A percentile compares a stretch with the other conserved stretches of the same genome.
Conservation (phyloP, 2,888 invertebrate genomes). For the Ormyrus thymus region DNA sequence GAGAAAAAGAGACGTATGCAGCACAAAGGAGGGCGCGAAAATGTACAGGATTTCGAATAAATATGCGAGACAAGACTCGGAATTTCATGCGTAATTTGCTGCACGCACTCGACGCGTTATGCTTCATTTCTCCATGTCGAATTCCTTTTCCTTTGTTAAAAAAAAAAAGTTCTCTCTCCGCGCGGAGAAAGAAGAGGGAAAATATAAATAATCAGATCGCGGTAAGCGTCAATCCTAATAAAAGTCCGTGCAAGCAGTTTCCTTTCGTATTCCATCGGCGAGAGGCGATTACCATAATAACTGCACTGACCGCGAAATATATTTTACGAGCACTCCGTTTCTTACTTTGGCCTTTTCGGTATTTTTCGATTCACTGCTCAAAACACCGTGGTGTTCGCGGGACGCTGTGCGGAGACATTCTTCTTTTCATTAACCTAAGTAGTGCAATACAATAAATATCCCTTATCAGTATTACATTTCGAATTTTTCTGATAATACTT, state of each 20-base stretch:
- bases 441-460: too few species aligned
- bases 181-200: too few species aligned
- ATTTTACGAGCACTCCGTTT: not conserved
- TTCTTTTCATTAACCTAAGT: too few species aligned
- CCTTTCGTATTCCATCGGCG: not conserved
- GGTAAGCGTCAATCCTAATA: conserved; percentile 21
- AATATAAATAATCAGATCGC: conserved; percentile 19
- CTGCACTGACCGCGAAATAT: not conserved
- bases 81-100: conserved; percentile 53
- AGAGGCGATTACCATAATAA: conserved; percentile 34
- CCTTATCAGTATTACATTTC: too few species aligned
- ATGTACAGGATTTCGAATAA: not conserved
- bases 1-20: too few species aligned
- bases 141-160: conserved; percentile 3
- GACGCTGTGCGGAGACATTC: too few species aligned
- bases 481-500: too few species aligned
- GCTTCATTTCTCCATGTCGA: conserved; percentile 53
- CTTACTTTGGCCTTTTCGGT: too few species aligned
- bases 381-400: not conserved
- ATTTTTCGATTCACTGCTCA: not conserved
- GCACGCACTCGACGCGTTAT: conserved; percentile 37
- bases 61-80: conserved; percentile 32
- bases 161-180: too few species aligned
- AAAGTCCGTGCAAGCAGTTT: not conserved
- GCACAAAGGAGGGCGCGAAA: too few species aligned